phyloP scores from a whole-genome alignment of 2,113 vertebrate species.

The Speoplatyrhinus poulsoni region DNA sequence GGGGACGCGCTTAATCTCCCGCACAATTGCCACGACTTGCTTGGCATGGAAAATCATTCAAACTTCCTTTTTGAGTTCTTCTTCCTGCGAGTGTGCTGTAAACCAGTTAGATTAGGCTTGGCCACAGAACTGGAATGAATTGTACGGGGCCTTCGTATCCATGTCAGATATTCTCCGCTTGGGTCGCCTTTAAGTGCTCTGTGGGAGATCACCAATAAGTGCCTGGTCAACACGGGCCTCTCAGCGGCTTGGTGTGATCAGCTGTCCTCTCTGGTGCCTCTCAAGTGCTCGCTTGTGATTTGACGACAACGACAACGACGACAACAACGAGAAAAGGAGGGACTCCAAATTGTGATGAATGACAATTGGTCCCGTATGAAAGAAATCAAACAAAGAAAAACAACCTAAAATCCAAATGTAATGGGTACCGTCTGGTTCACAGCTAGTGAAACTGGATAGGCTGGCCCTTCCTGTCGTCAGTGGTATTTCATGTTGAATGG shows the following conservation, averaged over 20 bases:
- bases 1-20: constrained; percentile 3
- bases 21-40: constrained; percentile 40
- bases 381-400: constrained; percentile 31
- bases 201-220: constrained; percentile 17
- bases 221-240: constrained; percentile 38
- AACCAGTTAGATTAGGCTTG: constrained; percentile 53
- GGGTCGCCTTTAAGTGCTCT: constrained; percentile 18
- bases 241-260: constrained; percentile 13
- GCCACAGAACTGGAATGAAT: constrained; percentile 57
- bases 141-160: constrained; percentile 39
- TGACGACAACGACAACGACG: constrained; percentile 5
- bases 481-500: constrained; percentile 71
- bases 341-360: constrained; percentile 58
- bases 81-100: constrained; percentile 43
- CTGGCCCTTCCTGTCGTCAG: constrained; percentile 79
- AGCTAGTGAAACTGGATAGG: constrained; percentile 46
- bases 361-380: constrained; percentile 75
- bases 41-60: constrained; percentile 41
- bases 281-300: constrained; percentile 42
- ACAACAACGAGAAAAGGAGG: constrained; percentile 6
- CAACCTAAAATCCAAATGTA: constrained; percentile 31
- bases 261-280: constrained; percentile 32
- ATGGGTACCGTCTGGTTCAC: constrained; percentile 56
- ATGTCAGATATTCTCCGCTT: constrained; percentile 34
- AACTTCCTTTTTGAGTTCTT: constrained; percentile 15